Evolutionary conservation across 2,888 invertebrate species (phyloP), one percentile per base, ranked within the genome.

Genomic region (Leptinotarsa peninsularis): DNA sequence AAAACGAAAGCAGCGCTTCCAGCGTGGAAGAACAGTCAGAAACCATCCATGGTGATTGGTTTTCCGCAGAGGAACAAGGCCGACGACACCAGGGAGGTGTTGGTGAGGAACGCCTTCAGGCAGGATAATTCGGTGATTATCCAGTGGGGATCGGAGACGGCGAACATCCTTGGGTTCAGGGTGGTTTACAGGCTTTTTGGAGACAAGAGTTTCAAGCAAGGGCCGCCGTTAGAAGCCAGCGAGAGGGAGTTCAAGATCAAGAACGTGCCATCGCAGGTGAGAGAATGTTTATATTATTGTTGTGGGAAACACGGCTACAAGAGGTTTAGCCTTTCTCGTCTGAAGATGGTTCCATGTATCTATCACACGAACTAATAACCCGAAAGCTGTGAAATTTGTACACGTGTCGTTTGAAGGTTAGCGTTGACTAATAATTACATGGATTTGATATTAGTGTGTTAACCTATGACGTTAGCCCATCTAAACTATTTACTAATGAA

Each of bases 191-290:
- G 97, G 73, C 90, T 97, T 60, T 97, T 97, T 84, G 97, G 97
- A 4, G 96, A 96, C 84, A 94, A 95, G 85, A 94, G 92, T 82
- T 97, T 97, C 89, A 96, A 96, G 84, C 95, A 96, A 87, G 96
- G 96, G 5, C 96, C 96, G 18, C 96, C 96, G 1, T 88, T 97
- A 75, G 96, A 96, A 88, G 93, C 96, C 23, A 95, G 95, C 84
- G 96, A 96, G 89, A 90, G 96, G 83, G 96, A 97, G 88, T 97
- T 97, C 85, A 96, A 95, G 89, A 96, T 97, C 76, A 96, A 96
- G 89, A 97, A 96, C 85, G 96, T 97, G 76, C 97, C 97, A 66
- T 92, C 94, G 14, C 96, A 95, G 92, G 95, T 95, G 88, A 89
- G 72, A 52, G 4, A 15, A 68, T 15, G 0, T 17, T 17, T 13